A percentile compares a stretch with the other conserved stretches of the same genome.
Conservation (phyloP, 2,113 vertebrate species). For the Gopherus evgoodei region DNA sequence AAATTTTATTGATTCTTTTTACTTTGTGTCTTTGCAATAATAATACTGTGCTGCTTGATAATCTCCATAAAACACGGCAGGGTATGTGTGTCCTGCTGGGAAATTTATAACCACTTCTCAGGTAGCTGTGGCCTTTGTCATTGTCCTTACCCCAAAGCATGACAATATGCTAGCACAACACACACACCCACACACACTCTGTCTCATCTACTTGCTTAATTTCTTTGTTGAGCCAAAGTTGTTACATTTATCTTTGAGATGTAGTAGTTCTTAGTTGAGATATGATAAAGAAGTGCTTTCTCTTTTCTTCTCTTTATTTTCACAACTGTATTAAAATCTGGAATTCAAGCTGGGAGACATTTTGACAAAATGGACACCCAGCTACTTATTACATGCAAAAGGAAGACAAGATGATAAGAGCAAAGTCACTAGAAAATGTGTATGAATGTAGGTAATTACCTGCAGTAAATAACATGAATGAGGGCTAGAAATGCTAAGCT, state of each 20-base stretch:
- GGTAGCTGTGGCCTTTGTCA: neutral
- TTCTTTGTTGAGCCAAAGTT: neutral
- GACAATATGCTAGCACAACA: neutral
- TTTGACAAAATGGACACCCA: neutral
- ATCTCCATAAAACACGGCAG: neutral
- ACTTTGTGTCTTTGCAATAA: neutral
- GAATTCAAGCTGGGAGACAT: conserved; percentile 7
- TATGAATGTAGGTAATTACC: neutral
- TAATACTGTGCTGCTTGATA: neutral
- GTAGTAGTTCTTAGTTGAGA: fast-evolving
- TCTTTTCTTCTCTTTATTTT: conserved; percentile 13
- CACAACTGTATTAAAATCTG: conserved; percentile 26
- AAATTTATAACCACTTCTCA: neutral
- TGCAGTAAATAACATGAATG: conserved; percentile 6
- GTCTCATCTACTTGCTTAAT: neutral
- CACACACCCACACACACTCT: neutral
- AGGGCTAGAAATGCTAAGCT: conserved; percentile 3
- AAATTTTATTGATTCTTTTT: neutral
- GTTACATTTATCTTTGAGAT: neutral
- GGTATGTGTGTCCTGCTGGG: neutral
- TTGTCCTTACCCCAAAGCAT: neutral
- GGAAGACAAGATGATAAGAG: conserved; percentile 34
- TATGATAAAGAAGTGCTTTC: neutral
- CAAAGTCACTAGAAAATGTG: neutral
- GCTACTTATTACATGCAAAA: neutral